Evolutionary conservation across 2,888 invertebrate genomes (phyloP).

Genomic region (Deilephila porcellus): DNA sequence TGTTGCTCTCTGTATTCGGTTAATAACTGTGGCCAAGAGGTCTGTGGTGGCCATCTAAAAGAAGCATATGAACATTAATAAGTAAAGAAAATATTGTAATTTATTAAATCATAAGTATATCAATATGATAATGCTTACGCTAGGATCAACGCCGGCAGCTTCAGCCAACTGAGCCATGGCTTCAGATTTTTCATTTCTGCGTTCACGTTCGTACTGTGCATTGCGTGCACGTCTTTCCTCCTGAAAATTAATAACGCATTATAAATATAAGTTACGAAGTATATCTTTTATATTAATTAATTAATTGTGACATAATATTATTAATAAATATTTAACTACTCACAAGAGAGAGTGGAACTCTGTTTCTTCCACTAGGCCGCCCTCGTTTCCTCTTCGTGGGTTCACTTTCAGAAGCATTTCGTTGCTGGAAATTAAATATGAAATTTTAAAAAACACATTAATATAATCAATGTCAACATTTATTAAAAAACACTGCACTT

Average conservation of each 20-base stretch:
- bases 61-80: neutral
- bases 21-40: constrained; percentile 51
- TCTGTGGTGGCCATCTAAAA: constrained; percentile 28
- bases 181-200: constrained; percentile 54
- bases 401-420: constrained; percentile 29
- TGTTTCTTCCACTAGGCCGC: constrained; percentile 56
- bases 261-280: neutral
- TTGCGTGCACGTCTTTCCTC: constrained; percentile 60
- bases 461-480: neutral
- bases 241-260: constrained; percentile 39
- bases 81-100: neutral
- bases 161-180: constrained; percentile 51
- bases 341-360: constrained; percentile 56
- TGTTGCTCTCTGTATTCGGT: constrained; percentile 43
- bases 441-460: neutral
- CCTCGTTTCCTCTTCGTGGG: constrained; percentile 49
- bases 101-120: neutral
- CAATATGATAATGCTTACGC: constrained; percentile 42
- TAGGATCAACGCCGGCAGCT: constrained; percentile 48
- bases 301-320: too few species aligned
- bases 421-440: neutral
- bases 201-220: constrained; percentile 60
- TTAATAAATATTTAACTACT: constrained; percentile 34
- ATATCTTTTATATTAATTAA: neutral
- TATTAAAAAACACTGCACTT: neutral